phyloP scores from a whole-genome alignment of 1,140 invertebrate genomes.

The Maconellicoccus hirsutus region DNA sequence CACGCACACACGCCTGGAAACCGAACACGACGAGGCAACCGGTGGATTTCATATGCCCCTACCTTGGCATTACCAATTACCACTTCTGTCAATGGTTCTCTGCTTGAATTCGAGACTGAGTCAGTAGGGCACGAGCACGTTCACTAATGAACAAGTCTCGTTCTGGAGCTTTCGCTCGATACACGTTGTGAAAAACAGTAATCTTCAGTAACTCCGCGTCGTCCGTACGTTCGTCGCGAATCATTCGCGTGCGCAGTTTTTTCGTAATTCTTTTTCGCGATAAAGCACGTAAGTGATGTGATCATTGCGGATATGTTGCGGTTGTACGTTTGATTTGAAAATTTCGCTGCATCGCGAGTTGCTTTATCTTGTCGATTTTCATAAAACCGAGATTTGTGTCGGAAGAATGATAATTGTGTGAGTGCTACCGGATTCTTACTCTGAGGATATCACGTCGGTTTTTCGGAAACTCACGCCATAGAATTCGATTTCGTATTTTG shows the following conservation, averaged over 20 bases:
- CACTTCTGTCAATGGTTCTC: slow-evolving; percentile 16
- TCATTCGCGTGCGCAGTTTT: not conserved
- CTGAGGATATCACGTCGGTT: not conserved
- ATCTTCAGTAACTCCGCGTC: not conserved
- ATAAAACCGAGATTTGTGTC: not conserved
- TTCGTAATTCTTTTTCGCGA: not conserved
- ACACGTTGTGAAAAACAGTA: too few species aligned
- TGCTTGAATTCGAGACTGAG: slow-evolving; percentile 15
- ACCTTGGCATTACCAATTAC: slow-evolving; percentile 16
- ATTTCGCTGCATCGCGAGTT: too few species aligned
- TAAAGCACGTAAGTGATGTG: not conserved
- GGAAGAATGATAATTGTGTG: not conserved
- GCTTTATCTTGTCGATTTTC: not conserved
- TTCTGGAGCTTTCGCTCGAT: not conserved
- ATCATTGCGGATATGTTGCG: not conserved
- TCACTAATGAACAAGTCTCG: slow-evolving; percentile 3
- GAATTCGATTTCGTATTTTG: not conserved
- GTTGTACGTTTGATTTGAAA: not conserved
- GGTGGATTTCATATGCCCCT: not conserved
- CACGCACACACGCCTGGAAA: too few species aligned
- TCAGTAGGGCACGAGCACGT: slow-evolving; percentile 19
- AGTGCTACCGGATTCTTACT: not conserved
- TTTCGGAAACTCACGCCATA: not conserved
- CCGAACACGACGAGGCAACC: not conserved
- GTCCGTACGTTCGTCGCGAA: not conserved